phyloP scores from a whole-genome alignment of 2,113 vertebrate species.

The Platycercus adscitus region DNA sequence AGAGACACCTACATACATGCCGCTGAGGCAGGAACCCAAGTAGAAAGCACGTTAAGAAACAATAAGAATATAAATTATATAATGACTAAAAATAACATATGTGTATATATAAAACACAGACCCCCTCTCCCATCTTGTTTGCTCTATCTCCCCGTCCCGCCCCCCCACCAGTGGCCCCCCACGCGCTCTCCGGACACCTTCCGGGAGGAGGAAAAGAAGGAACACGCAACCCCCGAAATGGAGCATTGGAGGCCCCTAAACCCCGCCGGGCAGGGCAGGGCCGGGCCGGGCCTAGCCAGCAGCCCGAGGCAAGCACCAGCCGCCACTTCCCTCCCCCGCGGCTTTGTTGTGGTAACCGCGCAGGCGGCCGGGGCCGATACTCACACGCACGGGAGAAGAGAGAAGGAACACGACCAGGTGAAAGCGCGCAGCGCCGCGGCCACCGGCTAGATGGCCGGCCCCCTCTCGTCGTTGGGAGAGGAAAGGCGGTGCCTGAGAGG shows the following conservation, averaged over 20 bases:
- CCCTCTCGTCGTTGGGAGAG: neutral
- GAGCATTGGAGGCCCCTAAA: neutral
- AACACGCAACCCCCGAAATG: neutral
- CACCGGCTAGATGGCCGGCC: neutral
- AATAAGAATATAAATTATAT: neutral
- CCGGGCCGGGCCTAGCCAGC: neutral
- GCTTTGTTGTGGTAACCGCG: slow-evolving; percentile 8
- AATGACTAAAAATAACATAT: neutral
- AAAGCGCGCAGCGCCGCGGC: rapidly evolving
- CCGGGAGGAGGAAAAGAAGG: neutral
- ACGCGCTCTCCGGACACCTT: neutral
- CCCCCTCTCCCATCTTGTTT: neutral
- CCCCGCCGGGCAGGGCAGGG: too few relatives aligned
- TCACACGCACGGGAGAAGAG: neutral
- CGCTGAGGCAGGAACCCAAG: neutral
- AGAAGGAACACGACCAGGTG: too few relatives aligned
- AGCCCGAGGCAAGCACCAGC: neutral
- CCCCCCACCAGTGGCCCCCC: neutral
- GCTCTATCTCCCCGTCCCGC: neutral
- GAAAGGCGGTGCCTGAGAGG: neutral
- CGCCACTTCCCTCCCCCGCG: too few relatives aligned
- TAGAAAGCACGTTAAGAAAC: neutral
- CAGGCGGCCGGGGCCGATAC: neutral
- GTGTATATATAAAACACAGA: neutral
- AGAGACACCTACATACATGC: neutral